Percentiles rank a stretch among this genome's conserved stretches.
phyloP scores from a whole-genome alignment of 2,888 invertebrate species.

The Tetropium fuscum region DNA sequence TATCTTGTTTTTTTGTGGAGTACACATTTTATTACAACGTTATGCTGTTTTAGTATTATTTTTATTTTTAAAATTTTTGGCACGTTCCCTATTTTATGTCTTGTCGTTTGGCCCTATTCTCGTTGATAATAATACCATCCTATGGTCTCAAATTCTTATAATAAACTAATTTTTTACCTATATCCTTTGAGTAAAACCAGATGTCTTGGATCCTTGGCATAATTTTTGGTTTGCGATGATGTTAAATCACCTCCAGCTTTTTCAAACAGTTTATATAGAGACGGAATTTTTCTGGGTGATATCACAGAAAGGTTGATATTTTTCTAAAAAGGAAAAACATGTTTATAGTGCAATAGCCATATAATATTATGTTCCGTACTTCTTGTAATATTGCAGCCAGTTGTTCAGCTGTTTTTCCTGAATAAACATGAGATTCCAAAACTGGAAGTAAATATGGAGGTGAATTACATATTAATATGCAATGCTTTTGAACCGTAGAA shows the following conservation, averaged over 20 bases:
- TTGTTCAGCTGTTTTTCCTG: constrained; percentile 86
- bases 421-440: constrained; percentile 77
- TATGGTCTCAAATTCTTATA: too few relatives aligned
- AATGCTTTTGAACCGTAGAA: constrained; percentile 75
- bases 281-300: constrained; percentile 89
- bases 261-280: constrained; percentile 88
- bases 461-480: constrained; percentile 89
- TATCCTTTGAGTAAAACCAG: constrained; percentile 82
- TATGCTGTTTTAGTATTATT: too few relatives aligned
- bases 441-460: constrained; percentile 92
- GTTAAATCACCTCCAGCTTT: constrained; percentile 89
- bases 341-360: constrained; percentile 13
- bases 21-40: too few relatives aligned
- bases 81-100: too few relatives aligned
- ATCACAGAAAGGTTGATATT: constrained; percentile 89
- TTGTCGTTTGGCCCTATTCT: too few relatives aligned
- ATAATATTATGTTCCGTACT: constrained; percentile 60
- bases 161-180: constrained; percentile 67
- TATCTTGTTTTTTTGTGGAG: too few relatives aligned
- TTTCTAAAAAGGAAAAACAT: constrained; percentile 67
- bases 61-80: too few relatives aligned
- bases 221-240: constrained; percentile 86
- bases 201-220: constrained; percentile 89
- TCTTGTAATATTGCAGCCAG: constrained; percentile 83
- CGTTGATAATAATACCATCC: too few relatives aligned